A percentile compares a stretch with the other conserved stretches of the same genome.
Evolutionary conservation across 2,797 vertebrate genomes (phyloP).

Genomic region (Paratrypauchen microcephalus): DNA sequence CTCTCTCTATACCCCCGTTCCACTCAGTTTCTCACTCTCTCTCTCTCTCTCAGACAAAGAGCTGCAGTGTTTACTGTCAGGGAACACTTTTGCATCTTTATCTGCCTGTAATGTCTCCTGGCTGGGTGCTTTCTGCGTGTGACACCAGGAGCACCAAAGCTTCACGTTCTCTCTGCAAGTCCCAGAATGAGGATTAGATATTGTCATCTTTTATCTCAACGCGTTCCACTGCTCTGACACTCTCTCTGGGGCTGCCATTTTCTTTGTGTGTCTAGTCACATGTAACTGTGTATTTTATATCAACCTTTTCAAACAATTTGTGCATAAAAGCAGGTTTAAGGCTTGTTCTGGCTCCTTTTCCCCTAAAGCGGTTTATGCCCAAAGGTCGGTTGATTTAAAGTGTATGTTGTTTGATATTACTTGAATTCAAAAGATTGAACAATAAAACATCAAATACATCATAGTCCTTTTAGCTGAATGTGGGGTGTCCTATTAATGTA

Average conservation of each 20-base stretch:
- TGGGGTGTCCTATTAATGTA: too few species aligned
- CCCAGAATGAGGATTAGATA: slow-evolving; percentile 57
- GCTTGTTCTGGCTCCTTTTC: slow-evolving; percentile 27
- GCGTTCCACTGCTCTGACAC: slow-evolving; percentile 52
- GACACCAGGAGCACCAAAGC: slow-evolving; percentile 31
- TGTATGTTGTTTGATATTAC: neutral
- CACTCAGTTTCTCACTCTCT: too few species aligned
- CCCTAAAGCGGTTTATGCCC: slow-evolving; percentile 16
- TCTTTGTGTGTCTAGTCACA: slow-evolving; percentile 14
- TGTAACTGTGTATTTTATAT: slow-evolving; percentile 26
- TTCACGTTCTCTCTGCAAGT: slow-evolving; percentile 40
- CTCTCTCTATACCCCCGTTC: too few species aligned
- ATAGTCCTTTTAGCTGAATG: neutral
- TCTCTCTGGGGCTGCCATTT: slow-evolving; percentile 58
- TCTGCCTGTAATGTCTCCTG: slow-evolving; percentile 31
- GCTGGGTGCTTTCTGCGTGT: slow-evolving; percentile 21
- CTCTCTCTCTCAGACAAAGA: neutral
- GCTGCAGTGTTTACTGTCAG: slow-evolving; percentile 18
- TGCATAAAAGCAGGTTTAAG: slow-evolving; percentile 29
- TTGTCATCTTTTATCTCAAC: slow-evolving; percentile 65
- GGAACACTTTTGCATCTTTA: slow-evolving; percentile 24
- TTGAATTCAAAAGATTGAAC: neutral
- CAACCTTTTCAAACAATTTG: slow-evolving; percentile 25
- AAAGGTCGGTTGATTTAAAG: slow-evolving; percentile 16
- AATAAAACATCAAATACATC: neutral